Conservation (phyloP, 1,140 invertebrate genomes). For the Ericerus pela region DNA sequence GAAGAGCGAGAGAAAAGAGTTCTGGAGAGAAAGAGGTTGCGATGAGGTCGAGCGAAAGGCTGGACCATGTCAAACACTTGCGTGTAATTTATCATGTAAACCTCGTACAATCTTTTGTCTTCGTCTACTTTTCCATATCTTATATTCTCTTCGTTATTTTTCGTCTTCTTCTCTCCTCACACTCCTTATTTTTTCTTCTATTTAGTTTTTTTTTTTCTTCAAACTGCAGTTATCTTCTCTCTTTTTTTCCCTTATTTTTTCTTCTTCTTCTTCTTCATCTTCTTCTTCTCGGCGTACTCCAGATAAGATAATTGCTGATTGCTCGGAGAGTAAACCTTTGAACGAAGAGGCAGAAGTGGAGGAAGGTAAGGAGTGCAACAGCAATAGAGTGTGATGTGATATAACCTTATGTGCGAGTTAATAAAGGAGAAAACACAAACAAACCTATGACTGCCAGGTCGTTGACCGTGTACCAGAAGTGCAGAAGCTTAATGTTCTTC, state of each 20-base stretch:
- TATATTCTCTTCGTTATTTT: too few species aligned
- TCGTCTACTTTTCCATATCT: too few species aligned
- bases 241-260: background rate
- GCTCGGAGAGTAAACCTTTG: too few species aligned
- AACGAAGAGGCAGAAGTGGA: background rate
- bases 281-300: background rate
- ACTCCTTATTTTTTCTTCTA: background rate
- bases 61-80: slow-evolving; percentile 11
- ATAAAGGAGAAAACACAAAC: slow-evolving; percentile 12
- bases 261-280: background rate
- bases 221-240: background rate
- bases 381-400: background rate
- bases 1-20: too few species aligned
- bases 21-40: too few species aligned
- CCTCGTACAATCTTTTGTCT: slow-evolving; percentile 6
- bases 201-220: too few species aligned
- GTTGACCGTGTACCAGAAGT: slow-evolving; percentile 5
- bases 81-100: slow-evolving; percentile 12
- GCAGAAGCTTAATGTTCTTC: slow-evolving; percentile 10
- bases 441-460: slow-evolving; percentile 9
- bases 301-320: slow-evolving; percentile 11
- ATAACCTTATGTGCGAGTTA: background rate
- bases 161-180: background rate
- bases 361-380: background rate
- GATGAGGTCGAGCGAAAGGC: background rate